phyloP scores from a whole-genome alignment of 2,888 invertebrate genomes.

The Lomographa bimaculata region DNA sequence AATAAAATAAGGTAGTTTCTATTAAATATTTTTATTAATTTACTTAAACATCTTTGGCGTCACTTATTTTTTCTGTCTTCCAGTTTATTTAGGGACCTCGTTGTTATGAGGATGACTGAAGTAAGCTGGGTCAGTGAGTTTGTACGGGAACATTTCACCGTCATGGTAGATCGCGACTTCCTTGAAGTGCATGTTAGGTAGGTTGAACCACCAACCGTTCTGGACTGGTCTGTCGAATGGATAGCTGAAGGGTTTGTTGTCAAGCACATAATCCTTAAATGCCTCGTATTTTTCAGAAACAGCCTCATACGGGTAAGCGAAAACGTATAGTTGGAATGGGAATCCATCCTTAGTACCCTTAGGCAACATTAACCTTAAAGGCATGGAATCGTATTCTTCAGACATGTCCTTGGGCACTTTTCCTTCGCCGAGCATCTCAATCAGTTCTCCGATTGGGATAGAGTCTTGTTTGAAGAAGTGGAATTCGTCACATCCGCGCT shows the following conservation, averaged over 20 bases:
- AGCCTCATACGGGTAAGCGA: constrained; percentile 81
- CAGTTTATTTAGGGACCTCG: constrained; percentile 45
- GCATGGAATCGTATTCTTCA: constrained; percentile 84
- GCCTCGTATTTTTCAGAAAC: constrained; percentile 56
- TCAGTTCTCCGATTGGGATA: constrained; percentile 83
- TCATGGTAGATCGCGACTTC: constrained; percentile 82
- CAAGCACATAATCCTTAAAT: constrained; percentile 56
- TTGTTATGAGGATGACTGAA: constrained; percentile 35
- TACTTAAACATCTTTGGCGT: constrained; percentile 16
- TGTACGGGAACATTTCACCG: constrained; percentile 58
- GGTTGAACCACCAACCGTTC: constrained; percentile 69
- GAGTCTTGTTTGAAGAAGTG: constrained; percentile 85
- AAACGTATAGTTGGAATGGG: constrained; percentile 86
- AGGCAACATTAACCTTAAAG: constrained; percentile 88
- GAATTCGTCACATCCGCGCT: constrained; percentile 86
- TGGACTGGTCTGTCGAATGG: constrained; percentile 82
- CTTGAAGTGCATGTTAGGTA: constrained; percentile 85
- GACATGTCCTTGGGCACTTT: constrained; percentile 79
- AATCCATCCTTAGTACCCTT: constrained; percentile 87
- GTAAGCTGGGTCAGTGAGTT: constrained; percentile 48
- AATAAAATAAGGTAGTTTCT: constrained; percentile 1
- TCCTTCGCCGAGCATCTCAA: constrained; percentile 80
- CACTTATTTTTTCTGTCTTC: constrained; percentile 38
- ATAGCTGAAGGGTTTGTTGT: constrained; percentile 81
- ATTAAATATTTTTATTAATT: constrained; percentile 6